Conservation (phyloP, 2,113 vertebrate genomes). For the Mystacornis crossleyi region DNA sequence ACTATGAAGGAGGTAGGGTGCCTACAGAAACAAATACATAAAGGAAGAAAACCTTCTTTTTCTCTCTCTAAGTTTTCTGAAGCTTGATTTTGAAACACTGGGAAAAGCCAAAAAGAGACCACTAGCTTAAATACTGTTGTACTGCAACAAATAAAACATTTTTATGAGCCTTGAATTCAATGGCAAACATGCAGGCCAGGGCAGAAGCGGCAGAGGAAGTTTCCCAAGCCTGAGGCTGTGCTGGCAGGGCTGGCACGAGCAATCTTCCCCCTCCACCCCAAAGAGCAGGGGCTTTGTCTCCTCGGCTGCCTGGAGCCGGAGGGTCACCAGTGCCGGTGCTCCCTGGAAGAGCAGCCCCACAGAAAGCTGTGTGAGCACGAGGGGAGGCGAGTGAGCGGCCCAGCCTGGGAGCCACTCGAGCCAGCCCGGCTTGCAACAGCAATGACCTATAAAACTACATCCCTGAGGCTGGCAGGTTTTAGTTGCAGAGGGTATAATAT, state of each 20-base stretch:
- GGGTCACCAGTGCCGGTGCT: background rate
- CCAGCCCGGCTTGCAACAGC: background rate
- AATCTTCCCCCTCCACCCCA: background rate
- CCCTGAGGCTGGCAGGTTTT: background rate
- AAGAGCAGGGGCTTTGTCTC: background rate
- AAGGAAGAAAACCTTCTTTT: background rate
- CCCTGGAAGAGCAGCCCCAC: background rate
- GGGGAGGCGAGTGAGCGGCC: background rate
- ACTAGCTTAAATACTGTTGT: background rate
- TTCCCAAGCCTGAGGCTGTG: background rate
- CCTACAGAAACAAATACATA: background rate
- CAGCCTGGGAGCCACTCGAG: background rate
- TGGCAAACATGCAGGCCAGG: background rate
- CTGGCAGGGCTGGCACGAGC: background rate
- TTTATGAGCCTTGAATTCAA: background rate
- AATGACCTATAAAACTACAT: background rate
- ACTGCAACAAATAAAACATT: background rate
- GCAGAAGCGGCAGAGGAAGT: background rate
- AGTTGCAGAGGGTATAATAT: background rate
- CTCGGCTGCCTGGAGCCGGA: background rate
- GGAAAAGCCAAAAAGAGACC: background rate
- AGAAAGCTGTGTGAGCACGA: accelerated
- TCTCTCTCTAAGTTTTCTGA: background rate
- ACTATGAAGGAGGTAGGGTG: background rate
- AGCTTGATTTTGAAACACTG: background rate